Evolutionary conservation across 1,140 invertebrate species (phyloP).

Genomic region (Penaeus japonicus): DNA sequence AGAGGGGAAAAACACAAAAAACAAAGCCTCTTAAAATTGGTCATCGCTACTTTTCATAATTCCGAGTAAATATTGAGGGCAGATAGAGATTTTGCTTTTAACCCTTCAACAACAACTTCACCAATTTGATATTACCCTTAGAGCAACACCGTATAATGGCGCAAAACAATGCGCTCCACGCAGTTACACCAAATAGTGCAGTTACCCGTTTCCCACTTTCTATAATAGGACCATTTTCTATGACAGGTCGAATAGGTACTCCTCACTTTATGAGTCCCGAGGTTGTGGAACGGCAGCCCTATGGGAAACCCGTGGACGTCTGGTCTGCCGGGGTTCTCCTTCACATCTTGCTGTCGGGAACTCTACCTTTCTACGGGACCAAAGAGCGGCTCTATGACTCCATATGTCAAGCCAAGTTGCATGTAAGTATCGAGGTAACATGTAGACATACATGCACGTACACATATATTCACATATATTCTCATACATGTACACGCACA

Average conservation of each 20-base stretch:
- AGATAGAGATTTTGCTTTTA: too few relatives aligned
- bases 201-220: neutral
- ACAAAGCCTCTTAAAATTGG: too few relatives aligned
- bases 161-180: too few relatives aligned
- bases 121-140: too few relatives aligned
- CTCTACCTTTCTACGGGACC: constrained; percentile 93
- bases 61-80: too few relatives aligned
- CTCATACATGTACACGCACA: neutral
- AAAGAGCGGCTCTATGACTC: constrained; percentile 88
- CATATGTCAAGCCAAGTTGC: constrained; percentile 84
- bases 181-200: neutral
- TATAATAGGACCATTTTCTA: neutral
- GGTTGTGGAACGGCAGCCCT: constrained; percentile 86
- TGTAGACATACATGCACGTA: constrained; percentile 17
- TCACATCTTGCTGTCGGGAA: constrained; percentile 91
- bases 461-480: neutral
- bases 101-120: too few relatives aligned
- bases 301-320: constrained; percentile 96
- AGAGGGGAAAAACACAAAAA: too few relatives aligned
- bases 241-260: constrained; percentile 87
- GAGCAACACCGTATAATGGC: too few relatives aligned
- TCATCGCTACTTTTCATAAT: too few relatives aligned
- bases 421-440: constrained; percentile 71
- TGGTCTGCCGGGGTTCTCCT: constrained; percentile 96
- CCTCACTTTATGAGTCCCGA: constrained; percentile 98